Conservation (phyloP, 2,113 vertebrate genomes). For the Cinclus mexicanus region DNA sequence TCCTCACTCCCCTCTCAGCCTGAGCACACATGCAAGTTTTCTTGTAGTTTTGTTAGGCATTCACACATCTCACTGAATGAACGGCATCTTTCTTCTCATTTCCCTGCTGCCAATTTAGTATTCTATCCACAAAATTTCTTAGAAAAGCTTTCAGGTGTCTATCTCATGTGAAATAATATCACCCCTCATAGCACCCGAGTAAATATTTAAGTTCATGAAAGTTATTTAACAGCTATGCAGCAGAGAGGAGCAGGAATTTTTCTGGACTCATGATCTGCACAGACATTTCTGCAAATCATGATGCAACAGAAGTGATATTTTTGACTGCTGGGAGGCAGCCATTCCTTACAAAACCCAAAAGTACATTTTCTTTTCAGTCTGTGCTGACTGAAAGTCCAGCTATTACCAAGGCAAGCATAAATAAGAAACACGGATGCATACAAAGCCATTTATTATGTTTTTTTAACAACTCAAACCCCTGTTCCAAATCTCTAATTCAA, state of each 20-base stretch:
- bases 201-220: background rate
- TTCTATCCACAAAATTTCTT: background rate
- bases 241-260: background rate
- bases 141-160: background rate
- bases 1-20: background rate
- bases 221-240: background rate
- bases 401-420: background rate
- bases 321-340: background rate
- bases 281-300: background rate
- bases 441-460: background rate
- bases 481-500: background rate
- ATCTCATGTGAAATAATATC: background rate
- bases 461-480: background rate
- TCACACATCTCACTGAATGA: background rate
- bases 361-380: background rate
- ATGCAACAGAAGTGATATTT: background rate
- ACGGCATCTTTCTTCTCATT: background rate
- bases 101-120: background rate
- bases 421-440: background rate
- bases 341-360: background rate
- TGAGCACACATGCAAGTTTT: rapidly evolving
- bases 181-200: rapidly evolving
- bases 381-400: background rate
- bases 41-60: no score
- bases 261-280: background rate